Conservation (phyloP, 2,888 invertebrate species). For the Pseudolycoriella hygida region DNA sequence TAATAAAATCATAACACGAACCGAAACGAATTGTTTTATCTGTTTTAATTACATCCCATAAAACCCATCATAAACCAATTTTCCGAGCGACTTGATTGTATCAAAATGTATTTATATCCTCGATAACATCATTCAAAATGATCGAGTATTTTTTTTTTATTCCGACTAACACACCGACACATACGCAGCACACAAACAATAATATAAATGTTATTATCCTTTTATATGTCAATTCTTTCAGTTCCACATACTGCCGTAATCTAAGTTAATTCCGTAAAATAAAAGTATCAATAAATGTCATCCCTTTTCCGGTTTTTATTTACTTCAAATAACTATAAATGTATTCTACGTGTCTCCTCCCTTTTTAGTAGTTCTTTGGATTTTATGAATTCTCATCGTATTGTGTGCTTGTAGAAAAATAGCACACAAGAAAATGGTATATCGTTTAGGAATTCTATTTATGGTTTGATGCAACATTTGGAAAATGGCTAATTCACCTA, state of each 20-base stretch:
- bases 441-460: too few species aligned
- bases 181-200: not conserved
- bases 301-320: constrained; percentile 6
- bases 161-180: not conserved
- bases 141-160: too few species aligned
- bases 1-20: too few species aligned
- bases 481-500: too few species aligned
- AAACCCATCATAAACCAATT: too few species aligned
- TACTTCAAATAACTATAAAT: constrained; percentile 2
- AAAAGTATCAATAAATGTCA: constrained; percentile 9
- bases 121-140: not conserved
- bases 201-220: not conserved
- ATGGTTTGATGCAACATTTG: too few species aligned
- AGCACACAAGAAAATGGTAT: too few species aligned
- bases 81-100: not conserved
- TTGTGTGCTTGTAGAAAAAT: not conserved
- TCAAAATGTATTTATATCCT: not conserved
- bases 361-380: too few species aligned
- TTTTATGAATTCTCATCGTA: not conserved
- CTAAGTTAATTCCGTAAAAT: constrained; percentile 7
- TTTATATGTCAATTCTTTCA: too few species aligned
- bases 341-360: not conserved
- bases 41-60: too few species aligned
- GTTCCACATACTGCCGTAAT: constrained; percentile 1
- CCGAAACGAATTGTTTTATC: too few species aligned